Percentiles rank a stretch among this genome's conserved stretches.
phyloP scores from a whole-genome alignment of 1,140 invertebrate species.

The Brachionus koreanus region DNA sequence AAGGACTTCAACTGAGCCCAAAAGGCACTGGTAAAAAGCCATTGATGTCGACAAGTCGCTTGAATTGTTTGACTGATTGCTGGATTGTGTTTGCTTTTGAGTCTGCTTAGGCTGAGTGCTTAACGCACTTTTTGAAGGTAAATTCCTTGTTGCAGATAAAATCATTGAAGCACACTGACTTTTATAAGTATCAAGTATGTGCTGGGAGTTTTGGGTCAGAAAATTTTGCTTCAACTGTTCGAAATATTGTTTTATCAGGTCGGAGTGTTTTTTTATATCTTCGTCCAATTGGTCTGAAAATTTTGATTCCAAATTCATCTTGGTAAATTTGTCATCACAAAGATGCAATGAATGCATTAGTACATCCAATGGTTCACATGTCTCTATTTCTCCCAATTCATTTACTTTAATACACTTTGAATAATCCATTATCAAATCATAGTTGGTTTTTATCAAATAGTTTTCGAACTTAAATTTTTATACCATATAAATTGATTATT shows the following conservation, averaged over 20 bases:
- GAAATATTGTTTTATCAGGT: constrained; percentile 21
- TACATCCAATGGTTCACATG: not conserved
- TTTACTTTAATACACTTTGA: constrained; percentile 34
- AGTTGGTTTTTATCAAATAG: constrained; percentile 34
- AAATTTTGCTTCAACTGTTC: constrained; percentile 35
- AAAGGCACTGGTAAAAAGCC: constrained; percentile 38
- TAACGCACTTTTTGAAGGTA: not conserved
- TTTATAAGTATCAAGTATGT: constrained; percentile 40
- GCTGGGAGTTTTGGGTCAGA: not conserved
- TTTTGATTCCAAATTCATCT: not conserved
- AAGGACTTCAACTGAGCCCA: not conserved
- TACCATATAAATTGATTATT: not conserved
- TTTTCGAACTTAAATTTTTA: constrained; percentile 9
- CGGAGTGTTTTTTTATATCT: constrained; percentile 38
- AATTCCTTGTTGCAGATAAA: not conserved
- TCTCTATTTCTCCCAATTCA: not conserved
- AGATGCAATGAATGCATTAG: constrained; percentile 34
- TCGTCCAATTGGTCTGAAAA: constrained; percentile 24
- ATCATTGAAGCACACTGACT: constrained; percentile 10
- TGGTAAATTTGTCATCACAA: constrained; percentile 18
- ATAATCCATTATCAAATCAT: constrained; percentile 22
- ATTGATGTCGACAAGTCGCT: not conserved
- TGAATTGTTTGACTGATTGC: not conserved
- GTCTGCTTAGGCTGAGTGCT: not conserved
- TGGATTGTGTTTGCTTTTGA: not conserved